Conservation (phyloP, 2,888 invertebrate species). For the Chloroclystis v-ata region DNA sequence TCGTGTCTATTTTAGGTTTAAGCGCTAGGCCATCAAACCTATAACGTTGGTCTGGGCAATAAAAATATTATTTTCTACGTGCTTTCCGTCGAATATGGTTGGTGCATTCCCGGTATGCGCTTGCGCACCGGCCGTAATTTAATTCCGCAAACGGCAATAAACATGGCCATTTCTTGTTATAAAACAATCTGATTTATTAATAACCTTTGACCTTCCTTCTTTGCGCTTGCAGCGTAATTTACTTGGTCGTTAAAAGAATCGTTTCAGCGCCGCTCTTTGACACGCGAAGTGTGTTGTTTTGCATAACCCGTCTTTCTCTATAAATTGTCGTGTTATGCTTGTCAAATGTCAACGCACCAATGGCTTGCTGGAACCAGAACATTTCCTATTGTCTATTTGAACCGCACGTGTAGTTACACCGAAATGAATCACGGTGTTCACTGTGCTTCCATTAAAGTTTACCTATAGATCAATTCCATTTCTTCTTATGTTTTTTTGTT, state of each 20-base stretch:
- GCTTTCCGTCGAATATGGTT: constrained; percentile 13
- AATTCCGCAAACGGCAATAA: constrained; percentile 16
- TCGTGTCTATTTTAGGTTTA: constrained; percentile 40
- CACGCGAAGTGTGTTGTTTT: neutral
- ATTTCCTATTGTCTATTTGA: too few relatives aligned
- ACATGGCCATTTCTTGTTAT: constrained; percentile 4
- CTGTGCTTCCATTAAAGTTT: too few relatives aligned
- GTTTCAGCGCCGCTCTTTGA: neutral
- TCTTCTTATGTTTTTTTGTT: too few relatives aligned
- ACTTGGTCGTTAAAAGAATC: constrained; percentile 3
- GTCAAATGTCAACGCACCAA: too few relatives aligned
- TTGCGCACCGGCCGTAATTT: constrained; percentile 12
- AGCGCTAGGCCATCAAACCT: constrained; percentile 21
- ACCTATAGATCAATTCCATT: too few relatives aligned
- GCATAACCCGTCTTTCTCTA: neutral
- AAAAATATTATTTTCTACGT: constrained; percentile 22
- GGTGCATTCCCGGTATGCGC: constrained; percentile 15
- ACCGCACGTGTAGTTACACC: too few relatives aligned
- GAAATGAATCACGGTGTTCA: too few relatives aligned
- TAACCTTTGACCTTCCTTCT: constrained; percentile 11
- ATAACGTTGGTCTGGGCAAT: constrained; percentile 17
- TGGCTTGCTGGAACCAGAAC: too few relatives aligned
- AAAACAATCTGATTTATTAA: constrained; percentile 11
- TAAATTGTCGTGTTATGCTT: neutral
- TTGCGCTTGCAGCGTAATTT: constrained; percentile 1